Evolutionary conservation across 2,797 vertebrate species (phyloP), one percentile per base, ranked within the genome.

Genomic region (Rhinophrynus dorsalis): DNA sequence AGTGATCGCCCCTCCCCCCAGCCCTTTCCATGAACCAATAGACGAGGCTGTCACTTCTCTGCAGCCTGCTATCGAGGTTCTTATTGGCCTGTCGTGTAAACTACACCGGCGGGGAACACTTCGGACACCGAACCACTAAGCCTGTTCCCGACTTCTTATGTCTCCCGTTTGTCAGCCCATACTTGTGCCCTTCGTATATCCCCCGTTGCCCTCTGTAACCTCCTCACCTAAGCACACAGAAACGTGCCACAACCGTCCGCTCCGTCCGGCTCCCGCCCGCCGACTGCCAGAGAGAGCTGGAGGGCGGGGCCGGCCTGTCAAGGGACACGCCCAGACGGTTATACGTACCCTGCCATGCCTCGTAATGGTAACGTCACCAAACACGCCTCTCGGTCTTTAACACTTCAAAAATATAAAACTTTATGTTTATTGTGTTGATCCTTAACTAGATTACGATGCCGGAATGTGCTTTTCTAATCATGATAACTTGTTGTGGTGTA

Each of bases 191-290:
- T 32, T 5, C 10, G 29, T 32, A 5, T 32, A 5, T 32, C 5
- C 29, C 29, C 10, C 29, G 29, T n/a, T 13, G 37, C 15, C n/a
- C n/a, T n/a, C n/a, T n/a, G n/a, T n/a, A n/a, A 20, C 33, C 21
- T 7, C 1, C 52, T 72, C 54, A 57, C 68, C 68, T 72, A 9
- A 26, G 60, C 52, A 15, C 32, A 15, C 51, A 40, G 17, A 29
- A 24, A 3, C 7, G 11, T 48, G 33, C 44, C 32, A 4, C 35
- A 23, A 29, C 58, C 24, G 59, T 64, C 68, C 42, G 15, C 61
- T 65, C 60, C 60, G 68, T 58, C 68, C 68, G 68, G 68, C 68
- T 72, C 60, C 68, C 68, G 68, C 68, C 68, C 26, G 68, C 58
- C 61, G 52, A 72, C 24, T 72, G 68, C 27, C 68, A 12, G 24